Percentiles rank a stretch among this genome's conserved stretches.
Conservation (phyloP, 2,113 vertebrate species). For the Chloroceryle aenea region DNA sequence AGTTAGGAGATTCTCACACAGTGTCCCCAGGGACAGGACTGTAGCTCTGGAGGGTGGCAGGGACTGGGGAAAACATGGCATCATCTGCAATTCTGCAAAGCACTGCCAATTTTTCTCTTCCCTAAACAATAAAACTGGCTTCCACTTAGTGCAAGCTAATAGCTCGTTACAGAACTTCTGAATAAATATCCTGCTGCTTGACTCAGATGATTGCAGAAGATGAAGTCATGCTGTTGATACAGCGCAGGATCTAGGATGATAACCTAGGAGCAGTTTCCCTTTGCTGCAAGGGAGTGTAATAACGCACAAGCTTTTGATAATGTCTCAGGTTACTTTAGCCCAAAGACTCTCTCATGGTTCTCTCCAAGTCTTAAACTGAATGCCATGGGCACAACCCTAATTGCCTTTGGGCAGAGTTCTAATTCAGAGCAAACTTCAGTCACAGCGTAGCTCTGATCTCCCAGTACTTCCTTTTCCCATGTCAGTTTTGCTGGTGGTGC, state of each 20-base stretch:
- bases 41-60: background rate
- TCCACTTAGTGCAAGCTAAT: background rate
- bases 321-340: background rate
- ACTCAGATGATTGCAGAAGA: conserved; percentile 30
- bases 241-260: background rate
- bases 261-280: background rate
- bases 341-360: background rate
- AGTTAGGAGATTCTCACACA: background rate
- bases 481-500: background rate
- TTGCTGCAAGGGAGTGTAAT: background rate
- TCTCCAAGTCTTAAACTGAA: background rate
- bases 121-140: conserved; percentile 27
- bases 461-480: background rate
- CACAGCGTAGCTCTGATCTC: background rate
- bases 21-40: background rate
- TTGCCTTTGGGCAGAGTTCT: background rate
- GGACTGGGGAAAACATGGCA: background rate
- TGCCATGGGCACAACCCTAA: background rate
- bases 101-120: background rate
- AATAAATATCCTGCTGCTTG: conserved; percentile 32
- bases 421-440: background rate
- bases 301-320: background rate
- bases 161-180: background rate
- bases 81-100: background rate
- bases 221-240: conserved; percentile 32